Conservation (phyloP, 2,888 invertebrate species). For the Pollenia labialis region DNA sequence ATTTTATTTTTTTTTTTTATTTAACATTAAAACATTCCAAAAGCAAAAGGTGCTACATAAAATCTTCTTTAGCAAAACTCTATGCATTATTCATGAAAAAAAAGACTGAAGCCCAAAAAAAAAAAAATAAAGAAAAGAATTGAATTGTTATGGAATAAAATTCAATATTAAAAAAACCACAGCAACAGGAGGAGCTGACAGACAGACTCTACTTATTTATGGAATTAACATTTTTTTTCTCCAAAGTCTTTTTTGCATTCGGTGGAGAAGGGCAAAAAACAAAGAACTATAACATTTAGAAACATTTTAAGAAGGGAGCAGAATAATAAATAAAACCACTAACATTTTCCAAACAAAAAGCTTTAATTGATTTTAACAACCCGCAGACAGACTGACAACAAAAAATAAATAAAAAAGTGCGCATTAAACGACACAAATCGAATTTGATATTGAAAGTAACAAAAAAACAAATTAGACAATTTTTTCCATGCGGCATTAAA, state of each 20-base stretch:
- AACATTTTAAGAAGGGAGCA: background rate
- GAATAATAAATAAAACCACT: background rate
- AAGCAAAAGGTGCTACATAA: constrained; percentile 47
- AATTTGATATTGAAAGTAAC: constrained; percentile 16
- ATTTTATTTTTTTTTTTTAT: background rate
- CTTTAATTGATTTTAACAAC: constrained; percentile 49
- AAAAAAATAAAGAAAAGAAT: constrained; percentile 22
- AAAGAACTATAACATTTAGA: too few species aligned
- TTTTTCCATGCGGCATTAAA: too few species aligned
- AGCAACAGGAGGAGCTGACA: constrained; percentile 32
- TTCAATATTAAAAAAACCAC: constrained; percentile 51
- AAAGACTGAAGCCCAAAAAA: background rate
- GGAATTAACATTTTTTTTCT: too few species aligned
- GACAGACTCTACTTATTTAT: background rate
- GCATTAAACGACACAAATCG: background rate
- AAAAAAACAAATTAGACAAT: background rate
- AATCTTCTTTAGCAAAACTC: constrained; percentile 32
- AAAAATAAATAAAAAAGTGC: background rate
- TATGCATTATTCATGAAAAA: constrained; percentile 64
- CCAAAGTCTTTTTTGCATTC: background rate
- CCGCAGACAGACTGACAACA: constrained; percentile 39
- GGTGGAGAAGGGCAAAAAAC: background rate
- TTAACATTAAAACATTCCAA: constrained; percentile 2
- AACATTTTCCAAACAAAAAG: constrained; percentile 17
- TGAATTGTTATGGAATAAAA: constrained; percentile 52